Evolutionary conservation across 1,140 invertebrate genomes (phyloP).

Genomic region (Hycleus cichorii): DNA sequence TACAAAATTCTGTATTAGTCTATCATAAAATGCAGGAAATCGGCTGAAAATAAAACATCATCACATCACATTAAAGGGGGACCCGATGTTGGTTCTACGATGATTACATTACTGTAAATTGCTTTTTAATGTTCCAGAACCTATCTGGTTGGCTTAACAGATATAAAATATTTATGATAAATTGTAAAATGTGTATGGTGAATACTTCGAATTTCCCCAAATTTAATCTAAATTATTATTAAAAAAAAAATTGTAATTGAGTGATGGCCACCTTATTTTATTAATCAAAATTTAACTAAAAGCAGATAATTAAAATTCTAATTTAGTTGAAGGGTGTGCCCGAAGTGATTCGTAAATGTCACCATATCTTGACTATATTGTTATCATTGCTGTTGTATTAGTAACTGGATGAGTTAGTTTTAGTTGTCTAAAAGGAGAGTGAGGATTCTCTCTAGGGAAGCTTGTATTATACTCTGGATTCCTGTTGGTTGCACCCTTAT

Average conservation of each 20-base stretch:
- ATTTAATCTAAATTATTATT: not conserved
- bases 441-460: no score
- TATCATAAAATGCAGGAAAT: not conserved
- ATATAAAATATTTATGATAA: constrained; percentile 15
- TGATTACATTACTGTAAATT: constrained; percentile 16
- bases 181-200: constrained; percentile 2
- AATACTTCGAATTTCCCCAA: constrained; percentile 6
- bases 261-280: not conserved
- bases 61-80: not conserved
- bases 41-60: not conserved
- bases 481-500: no score
- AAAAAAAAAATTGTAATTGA: no score
- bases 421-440: no score
- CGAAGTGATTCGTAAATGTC: not conserved
- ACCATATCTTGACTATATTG: no score
- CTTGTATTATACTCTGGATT: no score
- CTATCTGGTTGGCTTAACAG: constrained; percentile 11
- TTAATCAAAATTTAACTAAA: not conserved
- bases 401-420: no score
- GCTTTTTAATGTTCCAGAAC: constrained; percentile 14
- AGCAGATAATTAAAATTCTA: not conserved
- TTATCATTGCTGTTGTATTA: no score
- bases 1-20: not conserved
- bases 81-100: not conserved
- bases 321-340: not conserved